Percentiles rank a stretch among this genome's conserved stretches.
Evolutionary conservation across 30 jellyfish, hydroid and myxozoan species (phyloP).

Genomic region (Aurelia sp.): DNA sequence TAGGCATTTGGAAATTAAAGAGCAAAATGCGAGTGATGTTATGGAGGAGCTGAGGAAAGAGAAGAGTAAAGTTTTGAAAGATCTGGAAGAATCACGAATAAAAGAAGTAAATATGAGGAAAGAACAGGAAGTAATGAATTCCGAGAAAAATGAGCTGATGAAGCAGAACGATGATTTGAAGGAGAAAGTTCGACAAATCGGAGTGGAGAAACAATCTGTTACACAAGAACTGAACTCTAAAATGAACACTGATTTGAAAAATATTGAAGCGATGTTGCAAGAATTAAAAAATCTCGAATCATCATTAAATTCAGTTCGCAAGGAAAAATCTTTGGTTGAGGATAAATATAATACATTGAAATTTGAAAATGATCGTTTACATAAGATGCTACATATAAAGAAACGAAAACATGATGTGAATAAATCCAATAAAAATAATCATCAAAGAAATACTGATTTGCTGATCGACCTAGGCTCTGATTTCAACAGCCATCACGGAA

Average conservation of each 20-base stretch:
- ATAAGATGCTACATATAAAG: neutral
- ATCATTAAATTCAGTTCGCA: slow-evolving; percentile 60
- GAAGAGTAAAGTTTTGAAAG: slow-evolving; percentile 31
- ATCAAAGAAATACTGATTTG: neutral
- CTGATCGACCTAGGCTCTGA: neutral
- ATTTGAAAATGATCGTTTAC: slow-evolving; percentile 40
- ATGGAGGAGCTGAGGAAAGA: neutral
- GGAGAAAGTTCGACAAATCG: neutral
- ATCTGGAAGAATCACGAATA: slow-evolving; percentile 28
- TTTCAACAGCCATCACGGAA: no score
- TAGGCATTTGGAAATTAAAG: slow-evolving; percentile 56
- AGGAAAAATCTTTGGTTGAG: slow-evolving; percentile 52
- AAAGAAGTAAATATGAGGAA: slow-evolving; percentile 28
- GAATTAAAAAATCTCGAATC: slow-evolving; percentile 62
- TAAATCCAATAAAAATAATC: neutral
- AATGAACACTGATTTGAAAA: slow-evolving; percentile 31
- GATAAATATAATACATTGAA: slow-evolving; percentile 50
- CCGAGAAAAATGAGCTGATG: slow-evolving; percentile 12
- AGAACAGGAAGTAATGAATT: neutral
- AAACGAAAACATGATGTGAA: neutral
- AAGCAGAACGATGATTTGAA: slow-evolving; percentile 1
- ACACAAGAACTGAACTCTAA: slow-evolving; percentile 21
- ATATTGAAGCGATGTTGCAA: slow-evolving; percentile 54
- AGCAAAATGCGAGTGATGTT: neutral
- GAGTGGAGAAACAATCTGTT: slow-evolving; percentile 30